Base-by-base conservation (phyloP, 1,140 invertebrate genomes). In the Probaryconus sp. region DNA sequence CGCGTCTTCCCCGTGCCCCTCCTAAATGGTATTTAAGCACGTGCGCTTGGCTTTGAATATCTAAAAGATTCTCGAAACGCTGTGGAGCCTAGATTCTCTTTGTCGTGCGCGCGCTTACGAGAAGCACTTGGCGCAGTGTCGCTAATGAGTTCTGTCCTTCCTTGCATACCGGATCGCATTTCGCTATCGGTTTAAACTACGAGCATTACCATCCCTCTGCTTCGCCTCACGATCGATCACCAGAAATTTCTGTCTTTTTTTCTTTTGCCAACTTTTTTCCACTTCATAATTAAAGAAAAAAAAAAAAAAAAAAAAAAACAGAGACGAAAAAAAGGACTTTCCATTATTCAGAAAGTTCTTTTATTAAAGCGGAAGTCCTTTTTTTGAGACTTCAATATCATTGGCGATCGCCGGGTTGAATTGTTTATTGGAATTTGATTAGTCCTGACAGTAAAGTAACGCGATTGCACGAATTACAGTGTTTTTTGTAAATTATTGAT, bases 81-180 rank as follows among this genome's bases (percentile, higher is more conserved):
- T 61, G 67, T 13, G 48, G 58, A 71, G 73, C 50, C 53, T 61
- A 55, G 73, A 64, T 40, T 60, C 48, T 13, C 55, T 65, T 65
- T 64, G 56, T 67, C 42, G 50, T 42, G 61, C 71, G 53, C 48
- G 70, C 56, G 67, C 53, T 58, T 50, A 48, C 65, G 47, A 65
- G 61, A 63, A 76, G 63, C 74, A 67, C 65, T 64, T 61, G 60
- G 56, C 65, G 61, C 38, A 45, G 71, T 69, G 53, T 71, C 76
- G 67, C 79, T 82, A 83, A 83, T 80, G 81, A 83, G 82, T 78
- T 82, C 78, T 79, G 79, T 81, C 77, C 81, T 81, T 83, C 82
- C 79, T 81, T 78, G 81, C 77, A 78, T 81, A 80, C 77, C 81
- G 79, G 81, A 81, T 83, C 80, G 78, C 82, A 80, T 82, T 81